Evolutionary conservation across 2,797 vertebrate genomes (phyloP), one percentile per base, ranked within the genome.

Genomic region (Furcifer pardalis): DNA sequence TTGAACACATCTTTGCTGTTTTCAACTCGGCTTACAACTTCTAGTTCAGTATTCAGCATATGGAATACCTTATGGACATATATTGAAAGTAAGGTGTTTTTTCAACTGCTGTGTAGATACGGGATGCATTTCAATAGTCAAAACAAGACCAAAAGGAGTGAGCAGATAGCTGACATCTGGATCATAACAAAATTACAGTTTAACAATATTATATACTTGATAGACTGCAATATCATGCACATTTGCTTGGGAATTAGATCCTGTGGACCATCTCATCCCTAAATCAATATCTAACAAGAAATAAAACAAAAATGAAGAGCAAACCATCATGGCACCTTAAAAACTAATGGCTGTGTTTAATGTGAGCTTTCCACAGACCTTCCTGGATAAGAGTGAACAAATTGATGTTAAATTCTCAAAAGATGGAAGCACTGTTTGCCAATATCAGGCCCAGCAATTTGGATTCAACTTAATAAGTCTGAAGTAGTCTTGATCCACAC

Each of bases 41-140:
- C 82, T 73, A 52, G n/a, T 84, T 81, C 79, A 35, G 59, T 73
- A 42, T n/a, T 86, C 80, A 91, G n/a, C 72, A 75, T 79, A 89
- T 68, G 44, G 83, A 82, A 81, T 63, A 62, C 17, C 62, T 69
- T 9, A 69, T 87, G 76, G 82, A 83, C 42, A 79, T 40, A 77
- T 83, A 4, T n/a, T 25, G 84, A 42, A 80, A 77, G 84, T 12
- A 89, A 88, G 71, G 32, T 66, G 82, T n/a, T 6, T 56, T 81
- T 56, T 27, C 75, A 59, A 74, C 2, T 35, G 40, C 62, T 52
- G 73, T 91, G n/a, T 7, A 7, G 30, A 40, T 62, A 91, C 86
- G 76, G 60, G 59, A 79, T 44, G 84, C 7, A 25, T 73, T 89
- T 81, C 66, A 91, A 87, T 63, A 77, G 88, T 89, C 30, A 59